These are phyloP conservation scores for Hetaerina americana DNA, from an alignment of 1,140 invertebrate genomes.

Conservation along the genomic window DNA sequence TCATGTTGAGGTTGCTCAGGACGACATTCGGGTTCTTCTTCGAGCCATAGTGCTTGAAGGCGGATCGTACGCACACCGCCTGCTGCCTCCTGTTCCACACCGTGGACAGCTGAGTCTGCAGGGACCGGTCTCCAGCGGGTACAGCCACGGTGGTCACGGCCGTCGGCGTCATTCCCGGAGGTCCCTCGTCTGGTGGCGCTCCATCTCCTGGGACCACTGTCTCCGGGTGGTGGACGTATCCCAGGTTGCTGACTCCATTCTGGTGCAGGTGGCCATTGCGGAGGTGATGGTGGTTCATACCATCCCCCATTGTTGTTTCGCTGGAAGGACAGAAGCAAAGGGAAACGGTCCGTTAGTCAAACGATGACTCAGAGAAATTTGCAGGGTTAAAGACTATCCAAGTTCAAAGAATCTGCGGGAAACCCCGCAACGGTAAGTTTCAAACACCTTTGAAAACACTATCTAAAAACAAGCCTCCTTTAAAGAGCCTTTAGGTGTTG, in stretches of 20 bases:
- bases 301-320: background rate
- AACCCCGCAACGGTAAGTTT: too few species aligned
- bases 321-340: background rate
- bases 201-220: background rate
- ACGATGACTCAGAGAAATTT: too few species aligned
- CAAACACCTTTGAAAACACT: too few species aligned
- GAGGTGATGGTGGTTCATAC: background rate
- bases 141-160: background rate
- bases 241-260: background rate
- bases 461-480: too few species aligned
- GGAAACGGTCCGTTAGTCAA: too few species aligned
- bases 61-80: conserved; percentile 67
- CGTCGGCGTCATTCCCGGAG: background rate
- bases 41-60: conserved; percentile 76
- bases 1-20: conserved; percentile 76
- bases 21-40: conserved; percentile 70
- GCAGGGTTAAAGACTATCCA: too few species aligned
- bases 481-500: too few species aligned
- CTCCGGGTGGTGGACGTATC: background rate
- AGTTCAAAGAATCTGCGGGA: too few species aligned
- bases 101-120: conserved; percentile 8
- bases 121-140: background rate
- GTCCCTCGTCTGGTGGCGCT: background rate
- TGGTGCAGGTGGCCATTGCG: background rate
- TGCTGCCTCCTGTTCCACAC: conserved; percentile 42